These are phyloP conservation scores for Sepioteuthis lessoniana DNA, from an alignment of 2,888 invertebrate genomes.

Conservation along the genomic window DNA sequence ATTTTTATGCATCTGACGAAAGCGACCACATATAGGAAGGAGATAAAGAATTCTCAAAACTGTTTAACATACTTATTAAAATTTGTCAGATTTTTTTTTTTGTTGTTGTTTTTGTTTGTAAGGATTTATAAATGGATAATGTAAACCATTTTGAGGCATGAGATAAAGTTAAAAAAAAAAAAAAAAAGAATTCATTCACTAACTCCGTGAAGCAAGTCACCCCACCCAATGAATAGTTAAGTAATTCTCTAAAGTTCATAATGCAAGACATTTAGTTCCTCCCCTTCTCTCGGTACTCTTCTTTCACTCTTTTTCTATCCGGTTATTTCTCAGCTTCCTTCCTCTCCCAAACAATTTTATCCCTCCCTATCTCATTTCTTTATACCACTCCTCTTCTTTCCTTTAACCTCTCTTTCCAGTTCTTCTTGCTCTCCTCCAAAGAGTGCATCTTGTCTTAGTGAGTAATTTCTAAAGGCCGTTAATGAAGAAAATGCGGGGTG, in stretches of 20 bases:
- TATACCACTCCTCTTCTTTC: not conserved
- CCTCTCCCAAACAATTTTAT: not conserved
- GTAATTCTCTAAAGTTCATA: not conserved
- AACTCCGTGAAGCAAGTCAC: no score
- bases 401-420: not conserved
- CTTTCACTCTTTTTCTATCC: not conserved
- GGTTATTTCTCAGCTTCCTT: not conserved
- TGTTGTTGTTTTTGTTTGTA: no score
- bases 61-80: no score
- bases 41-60: no score
- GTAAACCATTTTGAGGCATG: no score
- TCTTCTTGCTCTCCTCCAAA: not conserved
- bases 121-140: no score
- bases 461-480: not conserved
- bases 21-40: no score
- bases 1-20: no score
- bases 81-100: no score
- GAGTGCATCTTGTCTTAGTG: conserved; percentile 33
- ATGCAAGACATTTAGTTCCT: not conserved
- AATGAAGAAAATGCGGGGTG: not conserved
- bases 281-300: not conserved
- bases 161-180: no score
- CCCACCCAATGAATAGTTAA: not conserved
- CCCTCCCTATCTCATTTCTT: no score
- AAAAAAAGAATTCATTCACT: not conserved